Evolutionary conservation across 2,888 invertebrate species (phyloP), one percentile per base, ranked within the genome.

Genomic region (Latrodectus hesperus): DNA sequence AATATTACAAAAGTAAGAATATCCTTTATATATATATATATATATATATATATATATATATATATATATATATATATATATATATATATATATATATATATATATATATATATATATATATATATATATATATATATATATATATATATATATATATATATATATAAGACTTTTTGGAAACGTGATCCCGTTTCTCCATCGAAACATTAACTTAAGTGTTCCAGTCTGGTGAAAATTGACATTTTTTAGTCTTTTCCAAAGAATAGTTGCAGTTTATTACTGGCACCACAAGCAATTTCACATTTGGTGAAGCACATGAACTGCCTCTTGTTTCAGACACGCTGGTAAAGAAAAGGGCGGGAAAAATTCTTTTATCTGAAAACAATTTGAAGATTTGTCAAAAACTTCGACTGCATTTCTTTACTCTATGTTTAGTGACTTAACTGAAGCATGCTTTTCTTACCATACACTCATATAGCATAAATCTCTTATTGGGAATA

Each of bases 121-220:
- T 38, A 38, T 38, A 38, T 38, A 38, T 38, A 38, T 38, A 38
- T 38, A 38, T 38, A 38, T 38, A 38, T 38, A 38, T 38, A 38
- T 38, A 38, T 38, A 38, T 38, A 38, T 38, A 38, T 38, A 38
- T 38, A 38, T 38, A 38, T 38, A 38, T 38, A 38, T 38, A 38
- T 38, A 38, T 38, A 38, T 3, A 55, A 55, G 55, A 60, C 60
- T 60, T 60, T 60, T 60, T 60, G 14, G 80, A 73, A 52, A 65
- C 65, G 65, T n/a, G 65, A 81, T 26, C 9, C 9, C 49, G 67
- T 68, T 81, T 16, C 17, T 26, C 26, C 26, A 17, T 53, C 26
- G 67, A 74, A 74, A 81, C 67, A 67, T 81, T 81, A 67, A 74
- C 73, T 67, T 81, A 81, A 81, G 73, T 73, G 73, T 52, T 81